phyloP scores from a whole-genome alignment of 92 coral and sea anemone species.

The Heliopora coerulea region DNA sequence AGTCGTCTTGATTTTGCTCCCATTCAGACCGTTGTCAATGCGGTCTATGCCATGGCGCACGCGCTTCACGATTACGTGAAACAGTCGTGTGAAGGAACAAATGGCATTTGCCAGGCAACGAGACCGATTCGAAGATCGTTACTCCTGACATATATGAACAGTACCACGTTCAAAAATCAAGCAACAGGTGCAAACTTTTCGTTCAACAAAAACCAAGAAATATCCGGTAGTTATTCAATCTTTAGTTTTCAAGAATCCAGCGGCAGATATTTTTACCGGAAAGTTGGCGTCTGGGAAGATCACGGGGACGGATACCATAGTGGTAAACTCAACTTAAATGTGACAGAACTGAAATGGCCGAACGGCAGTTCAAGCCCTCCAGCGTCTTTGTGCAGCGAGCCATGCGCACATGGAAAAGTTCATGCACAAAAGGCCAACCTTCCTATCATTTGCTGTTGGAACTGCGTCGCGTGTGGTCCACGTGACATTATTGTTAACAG shows the following conservation, averaged over 20 bases:
- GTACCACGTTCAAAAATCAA: slow-evolving; percentile 41
- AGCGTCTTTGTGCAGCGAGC: slow-evolving; percentile 40
- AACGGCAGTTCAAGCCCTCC: slow-evolving; percentile 25
- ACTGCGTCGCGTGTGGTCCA: slow-evolving; percentile 32
- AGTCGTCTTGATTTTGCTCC: slow-evolving; percentile 36
- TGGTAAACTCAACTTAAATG: slow-evolving; percentile 37
- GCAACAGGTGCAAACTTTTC: slow-evolving; percentile 31
- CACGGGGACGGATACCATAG: slow-evolving; percentile 1
- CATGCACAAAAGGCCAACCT: background rate
- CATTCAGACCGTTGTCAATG: slow-evolving; percentile 48
- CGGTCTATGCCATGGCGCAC: slow-evolving; percentile 54
- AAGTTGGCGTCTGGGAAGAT: slow-evolving; percentile 48
- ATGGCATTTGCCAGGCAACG: slow-evolving; percentile 36
- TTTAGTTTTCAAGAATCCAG: slow-evolving; percentile 44
- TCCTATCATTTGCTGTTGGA: slow-evolving; percentile 48
- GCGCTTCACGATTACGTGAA: slow-evolving; percentile 45
- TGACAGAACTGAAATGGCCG: slow-evolving; percentile 26
- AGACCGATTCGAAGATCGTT: slow-evolving; percentile 2
- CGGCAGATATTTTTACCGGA: slow-evolving; percentile 34
- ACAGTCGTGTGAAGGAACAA: slow-evolving; percentile 26
- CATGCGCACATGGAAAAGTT: slow-evolving; percentile 25
- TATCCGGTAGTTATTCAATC: slow-evolving; percentile 43
- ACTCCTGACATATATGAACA: slow-evolving; percentile 31
- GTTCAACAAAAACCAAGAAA: slow-evolving; percentile 47
- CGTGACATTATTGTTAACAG: slow-evolving; percentile 44